Evolutionary conservation across 2,888 invertebrate species (phyloP), one percentile per base, ranked within the genome.

Genomic region (Parthenolecanium corni): DNA sequence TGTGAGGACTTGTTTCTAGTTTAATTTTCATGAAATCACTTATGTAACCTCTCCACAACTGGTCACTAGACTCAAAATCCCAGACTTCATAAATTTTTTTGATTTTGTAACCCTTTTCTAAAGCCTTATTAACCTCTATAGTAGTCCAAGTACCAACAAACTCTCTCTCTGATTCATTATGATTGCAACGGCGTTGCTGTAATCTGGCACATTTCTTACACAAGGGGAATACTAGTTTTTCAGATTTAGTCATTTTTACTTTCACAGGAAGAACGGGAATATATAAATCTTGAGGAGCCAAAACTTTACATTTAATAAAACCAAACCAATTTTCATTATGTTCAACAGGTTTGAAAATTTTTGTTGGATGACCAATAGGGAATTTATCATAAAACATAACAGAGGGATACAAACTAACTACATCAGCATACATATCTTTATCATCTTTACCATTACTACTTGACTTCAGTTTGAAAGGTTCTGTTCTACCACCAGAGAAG

Each of bases 201-300:
- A 53, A 66, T 31, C 72, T 69, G 31, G 67, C 70, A 66, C 73
- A 73, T 0, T 66, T 68, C 11, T 68, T 65, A 68, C 73, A 74
- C 3, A 74, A 64, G 1, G 69, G 65, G 67, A 73, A 74, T 65
- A 71, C 68, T n/a, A 73, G 63, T 64, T 70, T 69, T 0, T 67
- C 66, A 23, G 5, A n/a, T 21, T 23, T 49, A 2, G 36, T 16
- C 51, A 49, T 40, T 53, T 54, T 40, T 46, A 69, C 68, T 62
- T 67, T 66, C 2, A 65, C 58, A 0, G 72, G 72, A 12, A 73
- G 63, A 0, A 72, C 54, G 14, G 57, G 65, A 42, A 54, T 51
- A 24, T 66, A 62, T 23, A 65, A 47, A 14, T 64, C 49, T 20
- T 44, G n/a, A 31, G 64, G 65, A 31, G 64, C 62, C 2, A 64